phyloP scores from a whole-genome alignment of 2,888 invertebrate genomes.

The Eupithecia dodoneata region DNA sequence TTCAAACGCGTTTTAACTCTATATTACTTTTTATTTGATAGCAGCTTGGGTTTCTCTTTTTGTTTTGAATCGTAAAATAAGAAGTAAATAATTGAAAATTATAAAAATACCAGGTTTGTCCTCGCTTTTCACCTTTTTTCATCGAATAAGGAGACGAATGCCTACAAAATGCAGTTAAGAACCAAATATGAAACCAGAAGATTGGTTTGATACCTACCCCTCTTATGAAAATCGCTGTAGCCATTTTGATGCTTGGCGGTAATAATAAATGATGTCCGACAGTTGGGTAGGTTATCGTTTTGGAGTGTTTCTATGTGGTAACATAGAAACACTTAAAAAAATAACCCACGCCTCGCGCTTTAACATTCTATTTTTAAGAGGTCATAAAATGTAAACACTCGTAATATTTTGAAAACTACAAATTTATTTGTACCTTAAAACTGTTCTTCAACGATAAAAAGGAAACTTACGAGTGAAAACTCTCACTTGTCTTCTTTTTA shows the following conservation, averaged over 20 bases:
- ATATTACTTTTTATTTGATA: no score
- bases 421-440: neutral
- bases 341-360: no score
- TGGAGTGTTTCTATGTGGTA: no score
- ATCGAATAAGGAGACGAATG: neutral
- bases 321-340: no score
- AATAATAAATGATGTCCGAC: no score
- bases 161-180: neutral
- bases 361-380: neutral
- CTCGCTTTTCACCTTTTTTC: neutral
- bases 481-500: slow-evolving; percentile 11
- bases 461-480: neutral
- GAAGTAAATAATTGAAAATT: neutral
- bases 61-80: no score
- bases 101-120: neutral
- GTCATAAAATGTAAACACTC: neutral
- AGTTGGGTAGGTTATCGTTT: no score
- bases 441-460: neutral
- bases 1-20: neutral
- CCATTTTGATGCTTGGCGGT: neutral
- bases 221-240: neutral
- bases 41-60: no score
- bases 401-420: neutral
- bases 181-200: neutral
- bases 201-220: neutral